These are phyloP conservation scores for Augochlorella aurata DNA, from an alignment of 2,888 invertebrate species.

Conservation along the genomic window DNA sequence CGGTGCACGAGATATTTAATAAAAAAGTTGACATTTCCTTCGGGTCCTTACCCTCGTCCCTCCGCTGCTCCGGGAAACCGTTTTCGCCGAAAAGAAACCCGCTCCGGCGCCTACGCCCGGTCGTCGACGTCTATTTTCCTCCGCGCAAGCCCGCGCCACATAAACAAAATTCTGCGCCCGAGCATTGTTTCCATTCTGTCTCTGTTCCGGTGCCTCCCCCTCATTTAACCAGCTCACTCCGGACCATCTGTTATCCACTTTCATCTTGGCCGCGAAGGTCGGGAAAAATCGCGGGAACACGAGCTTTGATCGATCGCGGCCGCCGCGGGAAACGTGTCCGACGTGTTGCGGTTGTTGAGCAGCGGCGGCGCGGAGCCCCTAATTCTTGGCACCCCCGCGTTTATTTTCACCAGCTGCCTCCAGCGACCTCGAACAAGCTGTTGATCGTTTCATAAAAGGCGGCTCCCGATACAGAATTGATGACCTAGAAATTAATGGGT, in stretches of 20 bases:
- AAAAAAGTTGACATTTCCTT: slow-evolving; percentile 70
- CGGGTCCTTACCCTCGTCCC: slow-evolving; percentile 34
- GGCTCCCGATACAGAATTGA: neutral
- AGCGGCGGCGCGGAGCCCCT: neutral
- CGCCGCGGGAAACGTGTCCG: slow-evolving; percentile 1
- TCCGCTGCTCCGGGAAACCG: slow-evolving; percentile 24
- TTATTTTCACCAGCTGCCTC: neutral
- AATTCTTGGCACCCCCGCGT: slow-evolving; percentile 2
- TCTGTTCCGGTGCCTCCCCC: neutral
- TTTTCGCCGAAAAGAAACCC: slow-evolving; percentile 7
- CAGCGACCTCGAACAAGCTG: neutral
- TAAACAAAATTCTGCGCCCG: slow-evolving; percentile 48
- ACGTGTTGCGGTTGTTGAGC: slow-evolving; percentile 3
- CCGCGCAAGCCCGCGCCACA: slow-evolving; percentile 17
- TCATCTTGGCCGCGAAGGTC: slow-evolving; percentile 24
- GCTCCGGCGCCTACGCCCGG: slow-evolving; percentile 12
- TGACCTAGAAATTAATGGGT: neutral
- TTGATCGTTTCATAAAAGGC: neutral
- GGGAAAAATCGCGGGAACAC: slow-evolving; percentile 43
- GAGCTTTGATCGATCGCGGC: slow-evolving; percentile 50
- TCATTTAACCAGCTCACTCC: slow-evolving; percentile 1
- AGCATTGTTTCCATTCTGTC: slow-evolving; percentile 30
- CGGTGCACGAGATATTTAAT: slow-evolving; percentile 66
- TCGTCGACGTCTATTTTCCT: slow-evolving; percentile 16
- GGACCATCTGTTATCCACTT: slow-evolving; percentile 29